A percentile compares a stretch with the other conserved stretches of the same genome.
phyloP scores from a whole-genome alignment of 2,797 vertebrate species.

The Sebastes matsubarae region DNA sequence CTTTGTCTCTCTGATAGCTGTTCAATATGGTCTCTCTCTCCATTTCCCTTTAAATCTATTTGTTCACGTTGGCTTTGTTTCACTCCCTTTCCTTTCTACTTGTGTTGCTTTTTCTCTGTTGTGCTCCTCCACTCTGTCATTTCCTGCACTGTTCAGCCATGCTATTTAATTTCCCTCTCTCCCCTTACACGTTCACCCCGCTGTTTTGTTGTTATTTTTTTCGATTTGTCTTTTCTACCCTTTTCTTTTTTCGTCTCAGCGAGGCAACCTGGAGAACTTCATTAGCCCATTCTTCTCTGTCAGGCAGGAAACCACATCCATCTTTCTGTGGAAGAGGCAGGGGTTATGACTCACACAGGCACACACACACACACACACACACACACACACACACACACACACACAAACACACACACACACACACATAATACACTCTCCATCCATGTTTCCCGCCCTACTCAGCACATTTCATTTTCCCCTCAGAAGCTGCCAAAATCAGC shows the following conservation, averaged over 20 bases:
- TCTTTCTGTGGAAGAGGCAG: constrained; percentile 68
- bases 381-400: background rate
- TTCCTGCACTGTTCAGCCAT: constrained; percentile 66
- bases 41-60: background rate
- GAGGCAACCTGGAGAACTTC: constrained; percentile 74
- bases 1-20: background rate
- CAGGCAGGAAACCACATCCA: constrained; percentile 77
- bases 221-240: constrained; percentile 5
- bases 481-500: constrained; percentile 62
- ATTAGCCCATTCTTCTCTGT: constrained; percentile 77
- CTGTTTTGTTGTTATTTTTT: constrained; percentile 34
- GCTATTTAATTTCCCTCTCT: constrained; percentile 68
- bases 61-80: constrained; percentile 23
- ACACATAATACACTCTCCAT: constrained; percentile 33
- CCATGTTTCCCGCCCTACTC: constrained; percentile 64
- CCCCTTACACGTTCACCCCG: constrained; percentile 14
- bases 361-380: background rate
- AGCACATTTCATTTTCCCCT: constrained; percentile 68
- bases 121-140: constrained; percentile 52
- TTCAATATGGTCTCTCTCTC: constrained; percentile 2
- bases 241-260: constrained; percentile 45
- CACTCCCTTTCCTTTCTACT: background rate
- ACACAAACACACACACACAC: background rate
- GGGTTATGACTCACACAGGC: constrained; percentile 70
- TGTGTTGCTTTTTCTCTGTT: background rate